Evolutionary conservation across 2,888 invertebrate species (phyloP).

Genomic region (Linnaemya tessellans): DNA sequence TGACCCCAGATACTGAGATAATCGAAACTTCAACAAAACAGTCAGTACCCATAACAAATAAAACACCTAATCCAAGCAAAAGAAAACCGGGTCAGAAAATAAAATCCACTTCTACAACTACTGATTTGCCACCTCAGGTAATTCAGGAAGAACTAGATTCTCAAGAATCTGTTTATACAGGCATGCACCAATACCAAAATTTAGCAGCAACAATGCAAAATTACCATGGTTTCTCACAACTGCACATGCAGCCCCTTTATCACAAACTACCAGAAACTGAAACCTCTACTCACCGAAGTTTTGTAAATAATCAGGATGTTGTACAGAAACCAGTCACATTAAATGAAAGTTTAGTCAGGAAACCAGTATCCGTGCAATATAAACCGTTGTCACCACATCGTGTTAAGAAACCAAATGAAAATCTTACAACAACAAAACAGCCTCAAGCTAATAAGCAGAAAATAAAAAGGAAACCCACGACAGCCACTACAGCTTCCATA

Average conservation of each 20-base stretch:
- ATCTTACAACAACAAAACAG: conserved; percentile 67
- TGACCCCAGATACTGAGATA: conserved; percentile 83
- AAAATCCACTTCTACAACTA: conserved; percentile 69
- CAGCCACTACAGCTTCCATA: conserved; percentile 56
- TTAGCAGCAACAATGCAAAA: conserved; percentile 77
- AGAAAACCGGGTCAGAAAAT: conserved; percentile 79
- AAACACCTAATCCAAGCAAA: conserved; percentile 79
- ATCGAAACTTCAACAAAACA: conserved; percentile 79
- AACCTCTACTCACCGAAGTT: conserved; percentile 78
- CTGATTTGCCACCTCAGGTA: conserved; percentile 76
- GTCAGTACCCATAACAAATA: conserved; percentile 73
- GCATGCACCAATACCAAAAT: conserved; percentile 80
- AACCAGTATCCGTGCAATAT: conserved; percentile 73
- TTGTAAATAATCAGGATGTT: conserved; percentile 80
- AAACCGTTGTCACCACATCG: conserved; percentile 76
- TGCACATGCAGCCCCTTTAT: conserved; percentile 80
- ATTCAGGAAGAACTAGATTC: conserved; percentile 80
- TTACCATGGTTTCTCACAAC: conserved; percentile 75
- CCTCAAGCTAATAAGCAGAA: conserved; percentile 77
- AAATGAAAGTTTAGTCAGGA: conserved; percentile 74
- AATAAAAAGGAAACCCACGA: conserved; percentile 77
- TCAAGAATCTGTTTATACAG: conserved; percentile 80
- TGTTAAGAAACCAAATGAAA: conserved; percentile 77
- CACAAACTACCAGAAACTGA: conserved; percentile 77
- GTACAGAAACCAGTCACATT: conserved; percentile 74